Conservation (phyloP, 2,888 invertebrate species). For the Aquatica leii region DNA sequence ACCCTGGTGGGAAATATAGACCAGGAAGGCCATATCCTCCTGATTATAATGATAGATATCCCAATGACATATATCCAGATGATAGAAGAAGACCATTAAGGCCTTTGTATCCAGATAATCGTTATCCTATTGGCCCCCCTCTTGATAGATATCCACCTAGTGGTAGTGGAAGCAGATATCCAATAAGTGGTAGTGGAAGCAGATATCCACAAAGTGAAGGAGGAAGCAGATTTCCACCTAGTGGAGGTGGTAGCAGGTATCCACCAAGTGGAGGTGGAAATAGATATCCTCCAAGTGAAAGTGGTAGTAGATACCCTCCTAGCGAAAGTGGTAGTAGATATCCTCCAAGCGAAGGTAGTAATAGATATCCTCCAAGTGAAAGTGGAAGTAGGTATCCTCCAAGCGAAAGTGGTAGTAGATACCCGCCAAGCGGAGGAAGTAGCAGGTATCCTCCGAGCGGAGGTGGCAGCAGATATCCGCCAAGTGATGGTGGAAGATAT, state of each 20-base stretch:
- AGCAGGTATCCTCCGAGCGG: slow-evolving; percentile 51
- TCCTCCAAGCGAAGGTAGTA: slow-evolving; percentile 62
- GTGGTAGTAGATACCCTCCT: too few relatives aligned
- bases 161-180: slow-evolving; percentile 47
- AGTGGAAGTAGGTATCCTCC: slow-evolving; percentile 48
- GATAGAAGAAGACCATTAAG: slow-evolving; percentile 24
- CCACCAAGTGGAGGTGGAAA: slow-evolving; percentile 42
- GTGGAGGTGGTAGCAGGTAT: background rate
- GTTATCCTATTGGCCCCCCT: slow-evolving; percentile 28
- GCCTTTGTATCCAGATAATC: slow-evolving; percentile 23
- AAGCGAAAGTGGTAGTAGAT: slow-evolving; percentile 17
- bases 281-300: slow-evolving; percentile 60
- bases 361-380: too few relatives aligned
- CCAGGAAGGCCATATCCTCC: slow-evolving; percentile 30
- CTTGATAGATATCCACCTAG: slow-evolving; percentile 59
- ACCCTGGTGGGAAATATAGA: slow-evolving; percentile 55
- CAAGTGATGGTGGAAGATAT: slow-evolving; percentile 6
- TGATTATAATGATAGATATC: slow-evolving; percentile 22
- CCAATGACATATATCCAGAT: slow-evolving; percentile 30
- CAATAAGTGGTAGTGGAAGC: too few relatives aligned
- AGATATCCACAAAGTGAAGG: slow-evolving; percentile 3
- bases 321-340: slow-evolving; percentile 64
- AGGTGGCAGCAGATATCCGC: slow-evolving; percentile 53
- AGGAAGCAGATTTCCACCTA: slow-evolving; percentile 60
- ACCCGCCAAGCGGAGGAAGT: slow-evolving; percentile 38